These are phyloP conservation scores for Grallaria varia DNA, from an alignment of 2,113 vertebrate species.

Conservation along the genomic window DNA sequence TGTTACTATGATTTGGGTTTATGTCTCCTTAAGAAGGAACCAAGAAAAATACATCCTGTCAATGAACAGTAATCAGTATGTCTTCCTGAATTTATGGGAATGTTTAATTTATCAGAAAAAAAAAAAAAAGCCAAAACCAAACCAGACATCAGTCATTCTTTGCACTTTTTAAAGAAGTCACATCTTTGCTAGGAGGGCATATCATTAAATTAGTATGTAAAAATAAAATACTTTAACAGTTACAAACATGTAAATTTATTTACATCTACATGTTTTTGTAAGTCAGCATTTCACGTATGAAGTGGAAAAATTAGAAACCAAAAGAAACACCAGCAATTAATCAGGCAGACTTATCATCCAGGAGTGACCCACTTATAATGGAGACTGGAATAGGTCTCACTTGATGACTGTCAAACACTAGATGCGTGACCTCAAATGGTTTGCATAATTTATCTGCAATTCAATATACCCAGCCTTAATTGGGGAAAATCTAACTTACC, in stretches of 20 bases:
- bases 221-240: neutral
- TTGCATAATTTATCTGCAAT: neutral
- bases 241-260: neutral
- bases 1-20: neutral
- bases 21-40: neutral
- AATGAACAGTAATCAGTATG: accelerated
- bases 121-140: too few relatives aligned
- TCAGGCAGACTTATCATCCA: neutral
- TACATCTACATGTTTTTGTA: neutral
- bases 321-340: neutral
- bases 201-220: neutral
- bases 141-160: neutral
- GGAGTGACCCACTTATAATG: neutral
- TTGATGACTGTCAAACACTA: neutral
- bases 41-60: neutral
- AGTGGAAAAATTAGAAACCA: neutral
- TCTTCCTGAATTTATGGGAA: neutral
- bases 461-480: neutral
- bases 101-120: neutral
- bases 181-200: neutral
- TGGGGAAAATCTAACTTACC: slow-evolving; percentile 47
- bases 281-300: neutral
- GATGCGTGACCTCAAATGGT: neutral
- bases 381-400: neutral
- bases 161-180: neutral